Percentiles rank a stretch among this genome's conserved stretches.
Evolutionary conservation across 92 coral and sea anemone genomes (phyloP).

Genomic region (Paragorgia papillata): DNA sequence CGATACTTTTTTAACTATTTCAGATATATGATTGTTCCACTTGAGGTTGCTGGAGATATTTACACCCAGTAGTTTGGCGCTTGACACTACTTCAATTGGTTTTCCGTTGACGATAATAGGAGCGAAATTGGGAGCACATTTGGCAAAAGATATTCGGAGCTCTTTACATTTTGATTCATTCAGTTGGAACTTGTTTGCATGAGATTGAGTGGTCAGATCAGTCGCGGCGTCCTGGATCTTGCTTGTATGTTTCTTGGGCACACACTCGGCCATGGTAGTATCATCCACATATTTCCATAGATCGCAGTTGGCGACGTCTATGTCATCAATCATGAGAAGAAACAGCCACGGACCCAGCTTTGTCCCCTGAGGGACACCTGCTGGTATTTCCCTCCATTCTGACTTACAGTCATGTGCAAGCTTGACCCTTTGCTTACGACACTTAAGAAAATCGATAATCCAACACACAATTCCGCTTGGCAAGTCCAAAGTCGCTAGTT

Average conservation of each 20-base stretch:
- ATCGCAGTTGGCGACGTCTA: slow-evolving; percentile 15
- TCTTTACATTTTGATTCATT: slow-evolving; percentile 52
- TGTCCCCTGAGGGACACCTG: slow-evolving; percentile 53
- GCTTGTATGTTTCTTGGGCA: slow-evolving; percentile 16
- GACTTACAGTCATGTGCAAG: slow-evolving; percentile 38
- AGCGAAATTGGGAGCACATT: slow-evolving; percentile 19
- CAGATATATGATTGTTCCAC: slow-evolving; percentile 40
- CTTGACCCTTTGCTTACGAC: slow-evolving; percentile 38
- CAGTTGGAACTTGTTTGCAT: slow-evolving; percentile 31
- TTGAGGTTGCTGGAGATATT: slow-evolving; percentile 43
- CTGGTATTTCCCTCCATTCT: slow-evolving; percentile 47
- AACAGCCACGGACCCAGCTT: slow-evolving; percentile 51
- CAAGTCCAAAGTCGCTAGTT: background rate
- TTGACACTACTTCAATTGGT: slow-evolving; percentile 30
- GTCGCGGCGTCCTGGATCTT: slow-evolving; percentile 30
- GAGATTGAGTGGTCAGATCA: slow-evolving; percentile 23
- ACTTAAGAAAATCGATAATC: slow-evolving; percentile 34
- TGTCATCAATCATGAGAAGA: slow-evolving; percentile 38
- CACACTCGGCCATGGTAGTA: slow-evolving; percentile 34
- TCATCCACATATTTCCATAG: slow-evolving; percentile 53
- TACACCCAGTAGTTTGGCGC: slow-evolving; percentile 26
- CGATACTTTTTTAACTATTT: slow-evolving; percentile 38
- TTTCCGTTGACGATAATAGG: slow-evolving; percentile 31
- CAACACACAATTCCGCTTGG: slow-evolving; percentile 3
- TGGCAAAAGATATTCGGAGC: slow-evolving; percentile 39